Percentiles rank a stretch among this genome's conserved stretches.
These are phyloP conservation scores for Tiphia femorata DNA, from an alignment of 2,888 invertebrate species.

Conservation along the genomic window DNA sequence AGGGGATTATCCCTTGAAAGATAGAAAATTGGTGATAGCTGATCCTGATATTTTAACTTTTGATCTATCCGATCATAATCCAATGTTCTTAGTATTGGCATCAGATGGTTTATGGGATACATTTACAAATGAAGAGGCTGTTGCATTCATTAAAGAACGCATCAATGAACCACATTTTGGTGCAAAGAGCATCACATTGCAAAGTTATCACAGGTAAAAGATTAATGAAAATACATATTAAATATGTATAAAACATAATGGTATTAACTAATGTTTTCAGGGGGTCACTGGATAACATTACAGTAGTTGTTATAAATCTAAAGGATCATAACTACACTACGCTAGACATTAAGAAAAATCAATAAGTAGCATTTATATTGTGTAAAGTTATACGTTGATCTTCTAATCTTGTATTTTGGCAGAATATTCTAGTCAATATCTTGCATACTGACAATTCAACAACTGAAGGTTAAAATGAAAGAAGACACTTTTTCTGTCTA, in stretches of 20 bases:
- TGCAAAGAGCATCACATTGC: conserved; percentile 90
- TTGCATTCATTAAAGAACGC: conserved; percentile 87
- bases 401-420: conserved; percentile 15
- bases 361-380: conserved; percentile 21
- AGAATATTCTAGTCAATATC: conserved; percentile 37
- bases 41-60: conserved; percentile 96
- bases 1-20: conserved; percentile 95
- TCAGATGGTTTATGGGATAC: conserved; percentile 98
- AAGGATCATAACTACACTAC: conserved; percentile 68
- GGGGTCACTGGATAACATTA: conserved; percentile 95
- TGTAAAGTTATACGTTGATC: conserved; percentile 7
- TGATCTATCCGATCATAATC: conserved; percentile 87
- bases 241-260: background rate
- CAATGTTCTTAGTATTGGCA: conserved; percentile 91
- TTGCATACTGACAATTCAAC: conserved; percentile 15
- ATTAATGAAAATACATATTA: background rate
- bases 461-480: conserved; percentile 5
- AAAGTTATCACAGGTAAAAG: conserved; percentile 81
- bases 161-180: conserved; percentile 89
- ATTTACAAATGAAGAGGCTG: conserved; percentile 94
- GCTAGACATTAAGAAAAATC: conserved; percentile 42
- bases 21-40: conserved; percentile 92
- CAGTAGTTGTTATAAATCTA: conserved; percentile 91
- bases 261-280: conserved; percentile 64
- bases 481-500: background rate